Percentiles rank a stretch among this genome's conserved stretches.
Evolutionary conservation across 1,140 invertebrate species (phyloP).

Genomic region (Neodiprion pinetum): DNA sequence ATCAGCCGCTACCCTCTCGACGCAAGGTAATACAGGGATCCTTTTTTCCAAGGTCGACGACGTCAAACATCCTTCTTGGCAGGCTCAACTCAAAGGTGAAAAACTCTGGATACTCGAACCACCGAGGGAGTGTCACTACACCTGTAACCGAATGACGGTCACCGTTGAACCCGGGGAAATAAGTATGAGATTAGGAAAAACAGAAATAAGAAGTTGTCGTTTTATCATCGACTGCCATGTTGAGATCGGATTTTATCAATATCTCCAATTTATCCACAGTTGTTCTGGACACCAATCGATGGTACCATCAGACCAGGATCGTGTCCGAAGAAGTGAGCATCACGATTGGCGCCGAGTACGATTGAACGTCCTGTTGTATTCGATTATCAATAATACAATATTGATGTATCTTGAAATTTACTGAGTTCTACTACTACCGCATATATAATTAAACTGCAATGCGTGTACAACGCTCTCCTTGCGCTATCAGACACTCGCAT

Average conservation of each 20-base stretch:
- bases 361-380: conserved; percentile 65
- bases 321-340: conserved; percentile 89
- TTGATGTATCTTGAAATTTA: too few relatives aligned
- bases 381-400: conserved; percentile 11
- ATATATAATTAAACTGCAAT: background rate
- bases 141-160: conserved; percentile 74
- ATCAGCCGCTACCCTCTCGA: too few relatives aligned
- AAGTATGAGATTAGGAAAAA: conserved; percentile 68
- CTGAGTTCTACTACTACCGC: too few relatives aligned
- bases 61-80: conserved; percentile 91
- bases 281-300: conserved; percentile 91
- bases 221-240: background rate
- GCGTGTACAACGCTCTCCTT: conserved; percentile 7
- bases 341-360: conserved; percentile 94
- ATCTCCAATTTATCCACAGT: conserved; percentile 66
- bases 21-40: too few relatives aligned
- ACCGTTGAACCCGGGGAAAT: conserved; percentile 87
- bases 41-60: conserved; percentile 78
- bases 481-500: background rate
- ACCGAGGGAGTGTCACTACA: conserved; percentile 85
- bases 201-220: background rate
- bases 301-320: conserved; percentile 92
- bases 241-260: conserved; percentile 12
- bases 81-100: conserved; percentile 86
- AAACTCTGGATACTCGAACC: conserved; percentile 90